Base-by-base conservation (phyloP, 2,888 invertebrate species). In the Drosophila anomalipes region DNA sequence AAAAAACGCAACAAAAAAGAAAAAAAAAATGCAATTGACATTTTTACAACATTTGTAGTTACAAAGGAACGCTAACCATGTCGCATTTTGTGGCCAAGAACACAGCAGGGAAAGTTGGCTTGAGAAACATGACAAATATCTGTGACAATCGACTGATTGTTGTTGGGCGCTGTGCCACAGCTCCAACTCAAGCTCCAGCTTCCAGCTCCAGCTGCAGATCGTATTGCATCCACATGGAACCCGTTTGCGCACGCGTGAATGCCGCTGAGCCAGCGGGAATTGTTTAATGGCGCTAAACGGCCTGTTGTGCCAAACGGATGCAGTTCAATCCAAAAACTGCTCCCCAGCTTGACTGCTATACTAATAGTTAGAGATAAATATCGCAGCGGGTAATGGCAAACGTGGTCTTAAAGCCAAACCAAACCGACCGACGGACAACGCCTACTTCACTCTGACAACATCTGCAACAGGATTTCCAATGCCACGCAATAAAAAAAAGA, bases 261-360 rank as follows among this genome's bases (percentile, higher is more conserved):
- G 90, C 90, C 90, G 74, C 88, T 88, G 90, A 90, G 89, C 87
- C 87, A 87, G 90, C 87, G 87, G 87, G 87, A 87, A 87, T 87
- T 87, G 87, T 87, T 83, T 72, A 75, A 83, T 88, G 87, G 87
- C 87, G 87, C 87, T 87, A 87, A 86, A 85, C 86, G 87, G 85
- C 88, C 89, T 89, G 86, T 86, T 87, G 89, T 79, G 87, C 78
- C 89, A 70, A 73, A 65, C 68, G 81, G 78, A 79, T 76, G 77
- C 68, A 53, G 41, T 63, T 32, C 49, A 49, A 33, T 76, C 61
- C 75, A 65, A 66, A 63, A 70, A 33, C 56, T 47, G 65, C 60
- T 65, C 61, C 58, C 58, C 61, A 73, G 68, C 35, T 66, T 86
- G 89, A 78, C 89, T 88, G 76, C 66, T 78, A 67, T 78, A 70